These are phyloP conservation scores for Python bivittatus DNA, from an alignment of 2,113 vertebrate species.

Conservation along the genomic window DNA sequence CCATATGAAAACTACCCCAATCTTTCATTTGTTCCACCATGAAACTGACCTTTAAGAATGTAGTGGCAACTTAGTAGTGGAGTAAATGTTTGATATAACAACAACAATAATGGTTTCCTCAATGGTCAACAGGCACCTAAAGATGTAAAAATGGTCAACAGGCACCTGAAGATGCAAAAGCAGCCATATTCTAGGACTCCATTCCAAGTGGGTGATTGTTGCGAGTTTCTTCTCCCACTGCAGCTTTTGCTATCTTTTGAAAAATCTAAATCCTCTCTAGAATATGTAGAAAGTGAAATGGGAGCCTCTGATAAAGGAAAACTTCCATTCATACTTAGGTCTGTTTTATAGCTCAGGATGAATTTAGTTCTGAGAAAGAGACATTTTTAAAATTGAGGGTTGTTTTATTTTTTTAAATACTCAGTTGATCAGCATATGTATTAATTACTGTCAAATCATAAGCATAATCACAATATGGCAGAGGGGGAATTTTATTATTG, in stretches of 20 bases:
- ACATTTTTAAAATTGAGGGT: background rate
- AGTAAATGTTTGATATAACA: background rate
- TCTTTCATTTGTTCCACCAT: background rate
- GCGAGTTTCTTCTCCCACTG: background rate
- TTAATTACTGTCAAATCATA: slow-evolving; percentile 6
- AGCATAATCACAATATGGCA: slow-evolving; percentile 28
- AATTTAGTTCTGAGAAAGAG: background rate
- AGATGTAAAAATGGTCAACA: background rate
- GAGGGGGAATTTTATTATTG: background rate
- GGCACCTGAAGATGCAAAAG: background rate
- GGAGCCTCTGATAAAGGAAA: background rate
- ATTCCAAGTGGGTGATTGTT: background rate
- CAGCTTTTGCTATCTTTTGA: background rate
- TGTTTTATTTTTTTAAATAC: background rate
- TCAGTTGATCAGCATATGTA: background rate
- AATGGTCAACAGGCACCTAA: background rate
- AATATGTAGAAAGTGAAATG: background rate
- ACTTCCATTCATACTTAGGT: background rate
- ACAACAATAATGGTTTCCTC: background rate
- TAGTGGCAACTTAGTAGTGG: background rate
- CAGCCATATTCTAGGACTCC: background rate
- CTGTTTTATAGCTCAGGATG: background rate
- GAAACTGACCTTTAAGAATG: background rate
- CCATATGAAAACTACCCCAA: background rate
- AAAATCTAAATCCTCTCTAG: background rate